These are phyloP conservation scores for Euura lappo DNA, from an alignment of 1,140 invertebrate genomes.

Conservation along the genomic window DNA sequence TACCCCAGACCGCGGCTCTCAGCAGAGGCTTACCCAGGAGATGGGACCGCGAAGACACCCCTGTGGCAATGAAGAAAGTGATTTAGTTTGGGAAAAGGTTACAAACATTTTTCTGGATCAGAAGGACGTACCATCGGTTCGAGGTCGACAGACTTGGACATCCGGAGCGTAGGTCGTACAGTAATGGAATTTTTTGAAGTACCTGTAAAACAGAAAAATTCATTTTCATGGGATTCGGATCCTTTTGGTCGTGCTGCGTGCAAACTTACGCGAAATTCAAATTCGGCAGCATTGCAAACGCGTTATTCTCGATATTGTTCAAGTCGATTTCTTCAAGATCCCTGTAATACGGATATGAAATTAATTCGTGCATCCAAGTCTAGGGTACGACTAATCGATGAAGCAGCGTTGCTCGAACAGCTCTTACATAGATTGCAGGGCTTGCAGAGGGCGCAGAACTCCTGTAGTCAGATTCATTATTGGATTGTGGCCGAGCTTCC, in stretches of 20 bases:
- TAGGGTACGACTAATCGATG: too few species aligned
- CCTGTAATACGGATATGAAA: slow-evolving; percentile 40
- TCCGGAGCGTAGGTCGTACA: slow-evolving; percentile 69
- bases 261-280: slow-evolving; percentile 62
- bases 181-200: slow-evolving; percentile 76
- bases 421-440: slow-evolving; percentile 52
- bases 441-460: slow-evolving; percentile 39
- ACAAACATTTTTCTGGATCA: neutral
- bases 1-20: slow-evolving; percentile 75
- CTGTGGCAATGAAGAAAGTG: slow-evolving; percentile 39
- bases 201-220: slow-evolving; percentile 54
- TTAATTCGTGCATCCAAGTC: slow-evolving; percentile 11
- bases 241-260: neutral
- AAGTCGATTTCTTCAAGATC: slow-evolving; percentile 64
- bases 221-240: neutral
- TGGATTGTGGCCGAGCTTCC: slow-evolving; percentile 46
- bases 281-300: slow-evolving; percentile 59
- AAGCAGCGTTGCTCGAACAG: too few species aligned
- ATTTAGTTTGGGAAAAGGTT: neutral
- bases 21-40: slow-evolving; percentile 69
- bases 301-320: slow-evolving; percentile 60
- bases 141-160: slow-evolving; percentile 69
- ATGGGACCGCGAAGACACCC: slow-evolving; percentile 71
- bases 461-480: slow-evolving; percentile 35
- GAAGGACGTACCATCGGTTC: slow-evolving; percentile 67